phyloP scores from a whole-genome alignment of 2,113 vertebrate genomes.

The Turdus rufiventris region DNA sequence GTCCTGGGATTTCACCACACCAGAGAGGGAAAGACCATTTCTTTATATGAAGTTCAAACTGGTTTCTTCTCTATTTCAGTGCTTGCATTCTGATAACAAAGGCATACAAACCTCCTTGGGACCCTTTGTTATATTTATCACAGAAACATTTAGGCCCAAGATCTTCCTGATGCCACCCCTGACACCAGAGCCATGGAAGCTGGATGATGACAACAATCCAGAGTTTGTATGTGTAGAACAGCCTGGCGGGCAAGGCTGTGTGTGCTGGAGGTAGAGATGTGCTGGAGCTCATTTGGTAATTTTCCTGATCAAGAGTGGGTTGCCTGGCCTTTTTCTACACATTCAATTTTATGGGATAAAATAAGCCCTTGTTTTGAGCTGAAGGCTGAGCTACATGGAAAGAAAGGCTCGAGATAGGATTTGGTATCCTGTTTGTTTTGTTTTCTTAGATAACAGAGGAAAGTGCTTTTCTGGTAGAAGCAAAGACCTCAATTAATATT shows the following conservation, averaged over 20 bases:
- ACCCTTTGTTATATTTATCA: neutral
- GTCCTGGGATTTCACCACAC: neutral
- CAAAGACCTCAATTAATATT: neutral
- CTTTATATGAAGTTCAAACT: neutral
- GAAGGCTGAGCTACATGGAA: neutral
- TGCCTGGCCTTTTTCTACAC: neutral
- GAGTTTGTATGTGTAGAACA: neutral
- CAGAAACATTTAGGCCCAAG: neutral
- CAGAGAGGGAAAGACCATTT: neutral
- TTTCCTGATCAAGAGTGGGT: neutral
- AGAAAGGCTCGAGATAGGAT: neutral
- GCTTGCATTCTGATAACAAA: neutral
- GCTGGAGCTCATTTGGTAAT: neutral
- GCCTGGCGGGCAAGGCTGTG: neutral
- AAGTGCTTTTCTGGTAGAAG: neutral
- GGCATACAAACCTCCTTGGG: accelerated
- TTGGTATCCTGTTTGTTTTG: neutral
- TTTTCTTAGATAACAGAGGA: neutral
- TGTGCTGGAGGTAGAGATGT: accelerated
- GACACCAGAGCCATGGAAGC: neutral
- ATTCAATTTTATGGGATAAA: neutral
- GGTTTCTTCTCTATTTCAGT: neutral
- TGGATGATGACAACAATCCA: neutral
- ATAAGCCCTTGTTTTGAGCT: neutral
- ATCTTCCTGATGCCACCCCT: neutral